These are phyloP conservation scores for Bicyclus anynana DNA, from an alignment of 1,140 invertebrate genomes.

Conservation along the genomic window DNA sequence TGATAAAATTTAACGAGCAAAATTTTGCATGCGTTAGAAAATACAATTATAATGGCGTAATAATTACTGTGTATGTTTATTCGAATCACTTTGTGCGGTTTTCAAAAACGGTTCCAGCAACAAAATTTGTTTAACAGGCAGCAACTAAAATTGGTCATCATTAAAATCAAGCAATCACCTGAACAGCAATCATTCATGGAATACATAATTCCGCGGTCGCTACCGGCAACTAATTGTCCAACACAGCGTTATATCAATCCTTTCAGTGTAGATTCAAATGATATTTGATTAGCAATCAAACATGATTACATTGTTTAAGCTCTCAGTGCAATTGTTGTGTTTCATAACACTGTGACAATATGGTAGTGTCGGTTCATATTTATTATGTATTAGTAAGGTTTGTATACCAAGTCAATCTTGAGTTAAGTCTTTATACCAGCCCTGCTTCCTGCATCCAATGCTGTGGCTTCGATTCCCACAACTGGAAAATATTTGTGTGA, in stretches of 20 bases:
- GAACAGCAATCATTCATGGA: conserved; percentile 13
- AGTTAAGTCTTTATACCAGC: too few species aligned
- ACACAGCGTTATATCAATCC: conserved; percentile 11
- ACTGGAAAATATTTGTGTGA: too few species aligned
- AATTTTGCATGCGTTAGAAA: background rate
- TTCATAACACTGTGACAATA: background rate
- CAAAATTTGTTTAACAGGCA: background rate
- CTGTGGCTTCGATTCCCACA: too few species aligned
- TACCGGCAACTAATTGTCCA: conserved; percentile 17
- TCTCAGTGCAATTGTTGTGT: background rate
- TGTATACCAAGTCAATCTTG: too few species aligned
- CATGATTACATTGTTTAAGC: conserved; percentile 9
- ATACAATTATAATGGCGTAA: background rate
- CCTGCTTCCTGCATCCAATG: too few species aligned
- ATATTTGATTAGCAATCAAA: conserved; percentile 17
- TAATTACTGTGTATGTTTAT: too few species aligned
- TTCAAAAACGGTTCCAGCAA: background rate
- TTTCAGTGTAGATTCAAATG: conserved; percentile 13
- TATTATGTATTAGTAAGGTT: background rate
- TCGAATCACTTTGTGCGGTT: too few species aligned
- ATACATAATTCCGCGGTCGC: conserved; percentile 18
- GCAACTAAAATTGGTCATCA: conserved; percentile 3
- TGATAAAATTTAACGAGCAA: background rate
- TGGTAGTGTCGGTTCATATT: background rate
- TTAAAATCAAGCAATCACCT: conserved; percentile 6